These are phyloP conservation scores for Macaria notata DNA, from an alignment of 2,888 invertebrate genomes.

Conservation along the genomic window DNA sequence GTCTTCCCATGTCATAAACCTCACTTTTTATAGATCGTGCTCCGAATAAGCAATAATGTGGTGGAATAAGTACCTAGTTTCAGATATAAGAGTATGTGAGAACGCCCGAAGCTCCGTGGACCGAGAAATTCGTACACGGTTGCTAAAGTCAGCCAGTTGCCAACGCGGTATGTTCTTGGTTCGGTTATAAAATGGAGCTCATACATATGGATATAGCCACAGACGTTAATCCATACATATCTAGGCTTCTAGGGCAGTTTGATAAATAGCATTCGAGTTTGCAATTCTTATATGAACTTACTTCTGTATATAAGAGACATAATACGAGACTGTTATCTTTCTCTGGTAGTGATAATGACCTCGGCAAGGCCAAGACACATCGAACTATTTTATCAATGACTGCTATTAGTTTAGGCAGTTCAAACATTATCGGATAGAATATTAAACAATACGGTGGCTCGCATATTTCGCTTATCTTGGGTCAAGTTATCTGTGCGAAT, in stretches of 20 bases:
- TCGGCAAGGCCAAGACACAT: conserved; percentile 20
- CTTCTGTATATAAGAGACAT: conserved; percentile 1
- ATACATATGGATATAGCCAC: too few species aligned
- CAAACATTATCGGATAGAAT: conserved; percentile 17
- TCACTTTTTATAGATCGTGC: conserved; percentile 11
- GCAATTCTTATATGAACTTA: too few species aligned
- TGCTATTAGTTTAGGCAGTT: conserved; percentile 14
- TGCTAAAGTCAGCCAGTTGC: too few species aligned
- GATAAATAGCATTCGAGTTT: too few species aligned
- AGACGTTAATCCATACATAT: too few species aligned
- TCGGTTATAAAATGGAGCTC: too few species aligned
- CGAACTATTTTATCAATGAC: conserved; percentile 20
- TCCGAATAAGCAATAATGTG: conserved; percentile 12
- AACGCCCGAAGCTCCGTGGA: too few species aligned
- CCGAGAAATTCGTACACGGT: too few species aligned
- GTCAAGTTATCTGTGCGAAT: conserved; percentile 18
- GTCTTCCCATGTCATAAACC: conserved; percentile 15
- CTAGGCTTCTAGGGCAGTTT: too few species aligned
- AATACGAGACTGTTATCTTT: conserved; percentile 14
- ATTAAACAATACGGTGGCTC: conserved; percentile 30
- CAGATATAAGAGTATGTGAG: too few species aligned
- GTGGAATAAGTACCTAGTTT: too few species aligned
- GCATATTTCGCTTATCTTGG: conserved; percentile 34
- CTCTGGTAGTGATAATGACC: conserved; percentile 17
- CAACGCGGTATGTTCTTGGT: too few species aligned